Conservation (phyloP, 2,888 invertebrate species). For the Eutolmus rufibarbis region DNA sequence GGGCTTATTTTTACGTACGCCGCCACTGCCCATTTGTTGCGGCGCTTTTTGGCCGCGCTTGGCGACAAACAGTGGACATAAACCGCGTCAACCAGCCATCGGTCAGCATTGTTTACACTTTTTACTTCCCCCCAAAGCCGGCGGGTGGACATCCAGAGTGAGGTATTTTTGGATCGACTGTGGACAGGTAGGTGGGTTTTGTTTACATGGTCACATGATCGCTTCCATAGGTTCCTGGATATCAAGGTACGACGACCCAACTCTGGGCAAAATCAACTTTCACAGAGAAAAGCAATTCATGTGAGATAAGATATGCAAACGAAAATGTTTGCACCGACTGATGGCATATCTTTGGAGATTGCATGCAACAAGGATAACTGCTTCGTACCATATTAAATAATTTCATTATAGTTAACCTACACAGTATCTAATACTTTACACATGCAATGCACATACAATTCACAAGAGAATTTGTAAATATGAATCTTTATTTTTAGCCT, state of each 20-base stretch:
- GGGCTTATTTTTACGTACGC: background rate
- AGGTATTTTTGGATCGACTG: background rate
- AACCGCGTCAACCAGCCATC: background rate
- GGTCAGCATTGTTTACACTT: constrained; percentile 11
- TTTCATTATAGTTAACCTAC: too few species aligned
- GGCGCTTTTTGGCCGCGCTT: background rate
- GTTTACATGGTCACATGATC: background rate
- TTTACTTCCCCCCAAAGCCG: background rate
- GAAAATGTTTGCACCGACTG: background rate
- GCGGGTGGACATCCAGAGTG: background rate
- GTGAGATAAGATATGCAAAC: background rate
- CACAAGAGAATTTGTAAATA: too few species aligned
- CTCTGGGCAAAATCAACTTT: background rate
- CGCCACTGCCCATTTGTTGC: background rate
- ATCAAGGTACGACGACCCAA: background rate
- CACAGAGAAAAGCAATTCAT: background rate
- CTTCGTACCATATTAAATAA: too few species aligned
- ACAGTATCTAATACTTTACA: too few species aligned
- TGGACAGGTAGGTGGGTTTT: background rate
- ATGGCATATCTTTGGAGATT: background rate
- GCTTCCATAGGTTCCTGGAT: background rate
- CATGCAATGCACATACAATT: too few species aligned
- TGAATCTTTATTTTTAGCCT: too few species aligned
- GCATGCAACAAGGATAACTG: too few species aligned
- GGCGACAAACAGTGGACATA: background rate